phyloP scores from a whole-genome alignment of 2,888 invertebrate genomes.

The Limnephilus marmoratus region DNA sequence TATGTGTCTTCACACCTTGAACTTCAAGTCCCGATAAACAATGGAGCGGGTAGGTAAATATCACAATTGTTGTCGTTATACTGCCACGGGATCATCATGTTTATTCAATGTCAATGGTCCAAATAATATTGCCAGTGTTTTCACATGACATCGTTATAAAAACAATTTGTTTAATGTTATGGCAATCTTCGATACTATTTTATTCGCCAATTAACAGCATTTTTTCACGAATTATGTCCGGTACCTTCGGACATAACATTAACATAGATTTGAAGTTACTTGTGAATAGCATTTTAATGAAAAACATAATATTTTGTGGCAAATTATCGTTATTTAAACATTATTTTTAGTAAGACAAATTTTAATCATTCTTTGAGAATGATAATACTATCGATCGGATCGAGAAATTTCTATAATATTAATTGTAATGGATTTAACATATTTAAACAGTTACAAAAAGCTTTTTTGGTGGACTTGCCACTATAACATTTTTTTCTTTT shows the following conservation, averaged over 20 bases:
- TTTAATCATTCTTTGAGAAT: background rate
- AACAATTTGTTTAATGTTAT: slow-evolving; percentile 19
- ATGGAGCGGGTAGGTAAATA: background rate
- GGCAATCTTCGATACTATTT: background rate
- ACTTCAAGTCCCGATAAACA: too few relatives aligned
- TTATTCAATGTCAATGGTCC: background rate
- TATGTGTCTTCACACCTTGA: too few relatives aligned
- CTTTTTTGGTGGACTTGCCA: too few relatives aligned
- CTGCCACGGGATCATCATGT: background rate
- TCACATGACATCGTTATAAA: slow-evolving; percentile 22
- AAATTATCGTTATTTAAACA: background rate
- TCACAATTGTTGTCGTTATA: background rate
- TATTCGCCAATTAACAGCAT: background rate
- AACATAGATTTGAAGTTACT: background rate
- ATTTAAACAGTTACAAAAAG: background rate
- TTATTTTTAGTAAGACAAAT: background rate
- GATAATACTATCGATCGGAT: background rate
- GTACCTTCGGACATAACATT: slow-evolving; percentile 10
- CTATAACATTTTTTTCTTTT: too few relatives aligned
- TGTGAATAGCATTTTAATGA: background rate
- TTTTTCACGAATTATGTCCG: background rate
- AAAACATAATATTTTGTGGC: background rate
- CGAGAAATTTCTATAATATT: background rate
- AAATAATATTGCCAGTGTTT: slow-evolving; percentile 7
- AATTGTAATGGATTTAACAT: background rate